A percentile compares a stretch with the other conserved stretches of the same genome.
Conservation (phyloP, 2,888 invertebrate genomes). For the Anoplius nigerrimus region DNA sequence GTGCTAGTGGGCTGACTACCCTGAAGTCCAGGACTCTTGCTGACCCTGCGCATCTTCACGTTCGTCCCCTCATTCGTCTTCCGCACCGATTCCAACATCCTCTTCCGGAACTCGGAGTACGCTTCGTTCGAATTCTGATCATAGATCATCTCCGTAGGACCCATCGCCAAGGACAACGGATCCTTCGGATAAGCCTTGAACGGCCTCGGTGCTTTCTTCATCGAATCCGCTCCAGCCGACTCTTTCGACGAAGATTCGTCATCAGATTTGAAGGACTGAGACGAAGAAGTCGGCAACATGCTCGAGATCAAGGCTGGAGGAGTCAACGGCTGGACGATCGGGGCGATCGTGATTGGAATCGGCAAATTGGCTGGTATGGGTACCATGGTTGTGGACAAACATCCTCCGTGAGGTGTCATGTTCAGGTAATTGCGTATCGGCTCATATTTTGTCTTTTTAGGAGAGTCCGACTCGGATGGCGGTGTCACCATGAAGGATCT, state of each 20-base stretch:
- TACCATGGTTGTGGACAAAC: slow-evolving; percentile 19
- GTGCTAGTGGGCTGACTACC: slow-evolving; percentile 41
- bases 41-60: slow-evolving; percentile 81
- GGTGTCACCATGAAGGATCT: slow-evolving; percentile 63
- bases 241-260: slow-evolving; percentile 26
- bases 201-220: slow-evolving; percentile 77
- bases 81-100: slow-evolving; percentile 82
- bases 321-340: slow-evolving; percentile 23
- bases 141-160: slow-evolving; percentile 76
- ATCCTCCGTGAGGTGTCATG: neutral
- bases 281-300: slow-evolving; percentile 16
- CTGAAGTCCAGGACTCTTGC: slow-evolving; percentile 57
- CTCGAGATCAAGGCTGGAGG: neutral
- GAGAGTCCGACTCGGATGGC: slow-evolving; percentile 64
- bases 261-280: slow-evolving; percentile 24
- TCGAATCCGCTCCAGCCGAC: slow-evolving; percentile 41
- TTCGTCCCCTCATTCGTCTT: slow-evolving; percentile 81
- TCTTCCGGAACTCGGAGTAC: slow-evolving; percentile 83
- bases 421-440: slow-evolving; percentile 40
- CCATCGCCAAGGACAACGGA: slow-evolving; percentile 79
- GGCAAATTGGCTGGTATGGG: slow-evolving; percentile 40
- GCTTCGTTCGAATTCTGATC: slow-evolving; percentile 81
- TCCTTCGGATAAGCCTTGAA: slow-evolving; percentile 86
- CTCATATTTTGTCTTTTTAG: slow-evolving; percentile 54
- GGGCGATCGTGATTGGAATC: slow-evolving; percentile 18